Conservation (phyloP, 2,888 invertebrate species). For the Acanthopleura granulata region DNA sequence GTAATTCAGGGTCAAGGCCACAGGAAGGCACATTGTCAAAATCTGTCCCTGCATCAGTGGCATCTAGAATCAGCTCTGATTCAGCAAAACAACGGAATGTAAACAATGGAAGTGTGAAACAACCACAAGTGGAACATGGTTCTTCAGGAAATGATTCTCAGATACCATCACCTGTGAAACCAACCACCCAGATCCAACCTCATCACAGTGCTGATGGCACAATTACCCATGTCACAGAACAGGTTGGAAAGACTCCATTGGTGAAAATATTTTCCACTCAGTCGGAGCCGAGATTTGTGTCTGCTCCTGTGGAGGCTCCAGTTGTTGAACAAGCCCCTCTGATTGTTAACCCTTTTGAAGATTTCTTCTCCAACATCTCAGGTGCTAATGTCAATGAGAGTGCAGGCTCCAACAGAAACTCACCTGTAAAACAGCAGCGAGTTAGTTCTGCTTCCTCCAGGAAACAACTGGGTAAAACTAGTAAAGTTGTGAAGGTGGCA, state of each 20-base stretch:
- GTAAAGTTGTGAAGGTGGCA: background rate
- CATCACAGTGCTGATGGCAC: background rate
- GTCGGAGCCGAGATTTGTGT: constrained; percentile 32
- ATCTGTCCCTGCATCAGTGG: background rate
- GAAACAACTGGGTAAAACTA: background rate
- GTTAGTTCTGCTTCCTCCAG: background rate
- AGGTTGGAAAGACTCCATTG: constrained; percentile 36
- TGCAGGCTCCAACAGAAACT: background rate
- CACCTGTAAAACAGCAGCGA: background rate
- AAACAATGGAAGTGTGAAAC: background rate
- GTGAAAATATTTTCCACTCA: constrained; percentile 39
- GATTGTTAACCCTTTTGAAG: constrained; percentile 60
- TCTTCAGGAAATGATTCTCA: background rate
- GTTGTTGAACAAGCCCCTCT: constrained; percentile 41
- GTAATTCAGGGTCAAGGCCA: background rate
- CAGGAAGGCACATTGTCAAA: background rate
- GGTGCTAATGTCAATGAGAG: background rate
- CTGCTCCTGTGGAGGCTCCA: constrained; percentile 28
- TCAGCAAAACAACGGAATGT: background rate
- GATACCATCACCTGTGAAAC: background rate
- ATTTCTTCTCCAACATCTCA: constrained; percentile 31
- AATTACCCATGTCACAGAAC: background rate
- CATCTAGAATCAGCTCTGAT: background rate
- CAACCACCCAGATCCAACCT: background rate
- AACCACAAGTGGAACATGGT: background rate